Percentiles rank a stretch among this genome's conserved stretches.
Evolutionary conservation across 37 sponge, comb jelly and placozoan species (phyloP).

Genomic region (Agelas oroides): DNA sequence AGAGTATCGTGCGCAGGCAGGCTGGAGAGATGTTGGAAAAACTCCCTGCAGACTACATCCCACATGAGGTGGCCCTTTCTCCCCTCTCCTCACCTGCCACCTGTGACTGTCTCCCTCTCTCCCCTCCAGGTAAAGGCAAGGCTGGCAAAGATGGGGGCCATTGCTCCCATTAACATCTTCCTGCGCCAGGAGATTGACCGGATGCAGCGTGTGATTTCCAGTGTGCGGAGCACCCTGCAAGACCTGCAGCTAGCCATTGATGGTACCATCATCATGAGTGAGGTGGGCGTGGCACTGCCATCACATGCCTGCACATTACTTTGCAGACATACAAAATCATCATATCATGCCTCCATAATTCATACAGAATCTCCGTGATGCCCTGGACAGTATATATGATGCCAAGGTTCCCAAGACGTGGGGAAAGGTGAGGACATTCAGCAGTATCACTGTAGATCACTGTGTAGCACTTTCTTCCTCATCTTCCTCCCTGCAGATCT

Average conservation of each 20-base stretch:
- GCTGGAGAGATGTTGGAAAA: conserved; percentile 98
- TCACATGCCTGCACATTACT: too few relatives aligned
- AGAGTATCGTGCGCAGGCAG: conserved; percentile 89
- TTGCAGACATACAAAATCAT: too few relatives aligned
- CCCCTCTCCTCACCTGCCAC: too few relatives aligned
- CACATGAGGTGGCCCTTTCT: conserved; percentile 76
- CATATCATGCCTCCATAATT: too few relatives aligned
- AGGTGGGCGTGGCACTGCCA: conserved; percentile 68
- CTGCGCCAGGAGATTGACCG: conserved; percentile 98
- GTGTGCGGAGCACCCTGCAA: conserved; percentile 90
- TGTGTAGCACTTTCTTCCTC: neutral
- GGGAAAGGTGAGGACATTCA: conserved; percentile 72
- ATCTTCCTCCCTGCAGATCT: conserved; percentile 61
- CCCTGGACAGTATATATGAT: conserved; percentile 98
- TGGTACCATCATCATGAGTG: conserved; percentile 99
- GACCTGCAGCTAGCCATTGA: conserved; percentile 99
- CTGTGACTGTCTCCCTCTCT: too few relatives aligned
- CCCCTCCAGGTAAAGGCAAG: conserved; percentile 61
- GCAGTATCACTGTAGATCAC: neutral
- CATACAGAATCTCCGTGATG: conserved; percentile 92
- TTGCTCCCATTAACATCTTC: conserved; percentile 99
- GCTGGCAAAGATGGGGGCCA: conserved; percentile 93
- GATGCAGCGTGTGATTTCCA: conserved; percentile 96
- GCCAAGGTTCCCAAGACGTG: conserved; percentile 93
- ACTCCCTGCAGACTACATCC: conserved; percentile 91